Percentiles rank a stretch among this genome's conserved stretches.
These are phyloP conservation scores for Rachycentron canadum DNA, from an alignment of 2,797 vertebrate species.

Conservation along the genomic window DNA sequence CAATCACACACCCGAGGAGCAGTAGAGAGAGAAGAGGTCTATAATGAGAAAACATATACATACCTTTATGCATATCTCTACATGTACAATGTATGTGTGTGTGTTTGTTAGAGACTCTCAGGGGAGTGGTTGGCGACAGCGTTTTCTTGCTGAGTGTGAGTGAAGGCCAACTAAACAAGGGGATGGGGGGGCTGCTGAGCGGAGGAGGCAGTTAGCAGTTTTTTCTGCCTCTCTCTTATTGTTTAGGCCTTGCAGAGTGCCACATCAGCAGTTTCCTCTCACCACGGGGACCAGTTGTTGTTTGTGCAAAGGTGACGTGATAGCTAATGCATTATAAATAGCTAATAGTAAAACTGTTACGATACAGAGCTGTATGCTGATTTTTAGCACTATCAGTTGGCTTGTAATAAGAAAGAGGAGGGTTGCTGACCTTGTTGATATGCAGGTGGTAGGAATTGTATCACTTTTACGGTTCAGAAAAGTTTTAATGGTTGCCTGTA, in stretches of 20 bases:
- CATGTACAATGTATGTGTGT: not conserved
- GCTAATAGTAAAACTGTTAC: conserved; percentile 71
- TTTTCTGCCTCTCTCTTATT: conserved; percentile 61
- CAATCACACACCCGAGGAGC: conserved; percentile 40
- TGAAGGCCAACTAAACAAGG: conserved; percentile 75
- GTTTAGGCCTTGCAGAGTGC: conserved; percentile 59
- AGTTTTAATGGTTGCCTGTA: conserved; percentile 67
- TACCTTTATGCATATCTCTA: conserved; percentile 43
- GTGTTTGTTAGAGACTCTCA: conserved; percentile 41
- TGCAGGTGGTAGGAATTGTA: conserved; percentile 59
- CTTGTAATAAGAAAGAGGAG: conserved; percentile 56
- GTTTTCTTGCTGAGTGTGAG: conserved; percentile 68
- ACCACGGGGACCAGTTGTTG: conserved; percentile 75
- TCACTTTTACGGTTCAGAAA: conserved; percentile 67
- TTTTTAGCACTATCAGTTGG: conserved; percentile 66
- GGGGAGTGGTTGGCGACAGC: conserved; percentile 63
- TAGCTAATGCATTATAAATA: conserved; percentile 80
- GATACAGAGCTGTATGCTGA: conserved; percentile 40
- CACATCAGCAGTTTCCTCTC: conserved; percentile 71
- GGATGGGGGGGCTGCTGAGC: conserved; percentile 32
- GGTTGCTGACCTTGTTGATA: conserved; percentile 72
- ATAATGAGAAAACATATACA: conserved; percentile 65
- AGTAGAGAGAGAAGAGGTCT: conserved; percentile 40
- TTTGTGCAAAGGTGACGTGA: conserved; percentile 73
- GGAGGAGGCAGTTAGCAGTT: conserved; percentile 73